These are phyloP conservation scores for Toxonevra muliebris DNA, from an alignment of 2,888 invertebrate species.

Conservation along the genomic window DNA sequence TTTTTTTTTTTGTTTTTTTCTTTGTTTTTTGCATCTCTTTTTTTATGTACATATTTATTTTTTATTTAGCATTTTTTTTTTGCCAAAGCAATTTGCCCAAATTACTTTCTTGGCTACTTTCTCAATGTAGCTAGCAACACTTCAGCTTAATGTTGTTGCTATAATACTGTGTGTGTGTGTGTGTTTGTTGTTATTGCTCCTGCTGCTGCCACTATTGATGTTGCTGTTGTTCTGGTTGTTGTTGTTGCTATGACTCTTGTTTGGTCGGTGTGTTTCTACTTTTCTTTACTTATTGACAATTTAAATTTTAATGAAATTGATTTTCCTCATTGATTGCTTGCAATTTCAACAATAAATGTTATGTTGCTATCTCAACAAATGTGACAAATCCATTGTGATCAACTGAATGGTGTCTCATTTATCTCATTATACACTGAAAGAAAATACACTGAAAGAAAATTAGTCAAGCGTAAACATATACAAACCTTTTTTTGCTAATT, in stretches of 20 bases:
- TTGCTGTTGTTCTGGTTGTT: too few species aligned
- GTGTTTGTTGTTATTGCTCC: too few species aligned
- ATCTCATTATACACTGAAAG: background rate
- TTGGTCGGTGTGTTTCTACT: background rate
- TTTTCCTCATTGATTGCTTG: conserved; percentile 39
- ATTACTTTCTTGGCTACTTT: conserved; percentile 38
- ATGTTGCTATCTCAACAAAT: background rate
- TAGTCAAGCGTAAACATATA: too few species aligned
- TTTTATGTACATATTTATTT: too few species aligned
- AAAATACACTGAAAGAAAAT: too few species aligned
- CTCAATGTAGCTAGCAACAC: background rate
- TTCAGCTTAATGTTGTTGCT: too few species aligned
- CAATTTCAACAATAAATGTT: conserved; percentile 23
- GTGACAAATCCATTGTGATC: conserved; percentile 29
- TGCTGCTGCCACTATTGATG: too few species aligned
- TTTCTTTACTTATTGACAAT: conserved; percentile 40
- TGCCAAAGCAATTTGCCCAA: conserved; percentile 37
- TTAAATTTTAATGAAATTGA: conserved; percentile 50
- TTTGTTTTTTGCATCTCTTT: conserved; percentile 15
- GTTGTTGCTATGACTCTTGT: background rate
- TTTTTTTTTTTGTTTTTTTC: conserved; percentile 13
- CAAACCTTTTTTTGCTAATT: too few species aligned
- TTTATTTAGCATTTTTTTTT: conserved; percentile 31
- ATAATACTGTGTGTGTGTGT: too few species aligned
- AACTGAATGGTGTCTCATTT: conserved; percentile 13